Evolutionary conservation across 2,888 invertebrate species (phyloP), one percentile per base, ranked within the genome.

Genomic region (Brachyptera putata): DNA sequence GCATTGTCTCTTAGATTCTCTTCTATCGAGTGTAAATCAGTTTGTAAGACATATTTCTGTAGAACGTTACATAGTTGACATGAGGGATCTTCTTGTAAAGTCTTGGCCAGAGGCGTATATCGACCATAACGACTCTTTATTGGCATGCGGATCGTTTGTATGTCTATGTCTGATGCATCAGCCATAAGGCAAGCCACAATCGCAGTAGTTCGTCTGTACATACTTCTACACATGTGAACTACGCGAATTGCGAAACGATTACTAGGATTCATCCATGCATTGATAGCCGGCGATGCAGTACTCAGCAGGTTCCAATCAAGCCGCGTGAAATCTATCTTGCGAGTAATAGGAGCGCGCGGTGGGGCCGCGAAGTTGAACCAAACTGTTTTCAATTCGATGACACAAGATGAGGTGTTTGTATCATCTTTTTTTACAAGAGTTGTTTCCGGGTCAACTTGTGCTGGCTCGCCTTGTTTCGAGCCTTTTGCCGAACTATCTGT

Each of bases 341-440:
- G 83, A 0, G 95, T 95, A 50, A 95, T 95, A 0, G 95, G 94
- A 1, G 94, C 91, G 64, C 93, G 84, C 0, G 96, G 96, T 0
- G 97, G 96, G 0, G 97, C 96, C 3, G 97, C 96, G 76, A 97
- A 97, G 74, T 96, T 96, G 70, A 97, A 94, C 96, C 96, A 97
- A 46, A 95, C 89, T 0, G 90, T 85, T 72, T 90, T 90, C 59
- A 97, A 76, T 71, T 95, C 91, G 57, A 95, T 88, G 1, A 91
- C 84, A 69, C 93, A 93, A 0, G 92, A 92, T 0, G 93, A 89
- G 0, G 87, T 86, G 69, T 89, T 89, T 26, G 37, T 41, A 7
- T 13, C 41, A 30, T 53, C 48, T 50, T 46, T 61, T 24, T 57
- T 46, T 14, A 18, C 22, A 18, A 34, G 25, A 5, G 53, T 18